These are phyloP conservation scores for Forbesichthys agassizii DNA, from an alignment of 2,113 vertebrate genomes.

Conservation along the genomic window DNA sequence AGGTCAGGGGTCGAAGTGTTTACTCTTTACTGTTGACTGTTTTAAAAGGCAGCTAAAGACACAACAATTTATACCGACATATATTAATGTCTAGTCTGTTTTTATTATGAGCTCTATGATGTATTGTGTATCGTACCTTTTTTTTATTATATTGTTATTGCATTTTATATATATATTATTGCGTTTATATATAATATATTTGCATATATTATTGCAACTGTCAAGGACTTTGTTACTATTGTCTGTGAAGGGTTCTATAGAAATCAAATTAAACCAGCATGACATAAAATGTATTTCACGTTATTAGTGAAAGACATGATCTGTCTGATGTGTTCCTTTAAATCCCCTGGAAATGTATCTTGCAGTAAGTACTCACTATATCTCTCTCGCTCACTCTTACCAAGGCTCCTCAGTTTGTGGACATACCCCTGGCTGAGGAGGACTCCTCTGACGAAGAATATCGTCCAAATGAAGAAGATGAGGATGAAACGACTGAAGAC, in stretches of 20 bases:
- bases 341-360: neutral
- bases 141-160: too few species aligned
- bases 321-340: too few species aligned
- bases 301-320: too few species aligned
- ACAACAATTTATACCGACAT: too few species aligned
- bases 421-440: constrained; percentile 94
- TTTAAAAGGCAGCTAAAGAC: too few species aligned
- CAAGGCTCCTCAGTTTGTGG: constrained; percentile 92
- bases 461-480: constrained; percentile 92
- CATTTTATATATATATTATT: too few species aligned
- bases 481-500: constrained; percentile 92
- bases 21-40: neutral
- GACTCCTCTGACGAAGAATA: constrained; percentile 98
- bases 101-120: too few species aligned
- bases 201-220: neutral
- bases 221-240: neutral
- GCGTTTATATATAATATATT: neutral
- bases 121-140: too few species aligned
- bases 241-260: neutral
- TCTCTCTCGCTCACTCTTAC: neutral
- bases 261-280: too few species aligned
- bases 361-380: neutral
- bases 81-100: too few species aligned
- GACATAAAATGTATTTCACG: too few species aligned
- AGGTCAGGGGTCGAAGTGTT: constrained; percentile 59